phyloP scores from a whole-genome alignment of 2,888 invertebrate genomes.

The Lacanobia oleracea region DNA sequence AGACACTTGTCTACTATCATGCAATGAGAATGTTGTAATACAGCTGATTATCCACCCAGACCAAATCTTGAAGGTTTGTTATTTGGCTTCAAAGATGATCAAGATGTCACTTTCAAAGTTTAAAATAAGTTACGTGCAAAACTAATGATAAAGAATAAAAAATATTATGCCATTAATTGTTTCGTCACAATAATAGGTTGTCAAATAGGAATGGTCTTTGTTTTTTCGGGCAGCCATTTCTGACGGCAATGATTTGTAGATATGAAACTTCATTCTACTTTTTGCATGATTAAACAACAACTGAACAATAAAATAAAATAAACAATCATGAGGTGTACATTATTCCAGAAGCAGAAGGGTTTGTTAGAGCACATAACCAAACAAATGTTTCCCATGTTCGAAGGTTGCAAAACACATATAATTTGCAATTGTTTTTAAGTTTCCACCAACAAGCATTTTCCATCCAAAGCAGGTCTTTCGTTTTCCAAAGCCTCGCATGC shows the following conservation, averaged over 20 bases:
- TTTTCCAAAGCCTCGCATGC: conserved; percentile 58
- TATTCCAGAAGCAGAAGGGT: background rate
- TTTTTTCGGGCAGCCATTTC: background rate
- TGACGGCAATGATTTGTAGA: background rate
- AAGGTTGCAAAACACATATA: conserved; percentile 19
- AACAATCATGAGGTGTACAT: background rate
- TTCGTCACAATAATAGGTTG: background rate
- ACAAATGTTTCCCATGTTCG: conserved; percentile 24
- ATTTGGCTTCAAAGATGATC: background rate
- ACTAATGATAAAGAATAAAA: background rate
- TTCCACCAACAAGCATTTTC: conserved; percentile 15
- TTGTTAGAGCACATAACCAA: conserved; percentile 26
- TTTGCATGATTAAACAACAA: background rate
- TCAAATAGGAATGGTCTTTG: background rate
- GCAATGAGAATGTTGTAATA: conserved; percentile 1
- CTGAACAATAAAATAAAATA: background rate
- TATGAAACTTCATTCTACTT: background rate
- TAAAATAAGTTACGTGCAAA: background rate
- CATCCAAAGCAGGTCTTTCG: conserved; percentile 42
- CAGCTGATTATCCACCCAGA: background rate
- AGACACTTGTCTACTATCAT: background rate
- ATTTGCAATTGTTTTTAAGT: background rate
- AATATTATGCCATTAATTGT: background rate
- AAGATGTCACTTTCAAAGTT: background rate
- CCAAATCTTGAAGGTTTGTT: background rate